These are phyloP conservation scores for Anhinga rufa DNA, from an alignment of 2,113 vertebrate species.

Conservation along the genomic window DNA sequence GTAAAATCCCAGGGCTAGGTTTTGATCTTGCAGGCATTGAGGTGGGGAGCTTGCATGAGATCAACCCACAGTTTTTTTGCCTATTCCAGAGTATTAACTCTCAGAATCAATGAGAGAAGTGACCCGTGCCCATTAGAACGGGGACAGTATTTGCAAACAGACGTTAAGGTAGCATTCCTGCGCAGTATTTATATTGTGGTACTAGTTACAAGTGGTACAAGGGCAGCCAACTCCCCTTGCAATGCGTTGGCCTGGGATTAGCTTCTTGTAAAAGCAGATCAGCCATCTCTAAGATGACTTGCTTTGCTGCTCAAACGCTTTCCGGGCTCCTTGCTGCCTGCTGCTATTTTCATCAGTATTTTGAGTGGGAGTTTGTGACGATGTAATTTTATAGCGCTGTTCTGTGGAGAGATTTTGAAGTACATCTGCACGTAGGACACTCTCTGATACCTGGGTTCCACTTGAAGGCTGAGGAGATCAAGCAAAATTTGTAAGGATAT, in stretches of 20 bases:
- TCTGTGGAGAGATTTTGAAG: background rate
- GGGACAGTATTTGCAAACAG: background rate
- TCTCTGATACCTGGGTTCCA: background rate
- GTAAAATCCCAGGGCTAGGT: background rate
- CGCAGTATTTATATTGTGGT: background rate
- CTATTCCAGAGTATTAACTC: background rate
- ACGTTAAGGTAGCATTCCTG: background rate
- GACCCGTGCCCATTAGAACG: background rate
- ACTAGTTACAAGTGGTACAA: no score
- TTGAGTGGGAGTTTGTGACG: background rate
- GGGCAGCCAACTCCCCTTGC: background rate
- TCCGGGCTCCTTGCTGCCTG: background rate
- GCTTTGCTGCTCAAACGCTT: accelerated
- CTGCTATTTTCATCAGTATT: background rate
- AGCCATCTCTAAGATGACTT: background rate
- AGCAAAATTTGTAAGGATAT: background rate
- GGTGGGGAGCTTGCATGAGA: background rate
- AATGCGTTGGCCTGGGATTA: background rate
- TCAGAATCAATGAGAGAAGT: background rate
- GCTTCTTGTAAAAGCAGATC: background rate
- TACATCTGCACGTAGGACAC: background rate
- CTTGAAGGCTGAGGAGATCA: background rate
- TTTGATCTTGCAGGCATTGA: background rate
- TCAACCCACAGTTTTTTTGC: background rate
- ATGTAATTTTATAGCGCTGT: background rate